Conservation (phyloP, 2,797 vertebrate genomes). For the Gastrophryne carolinensis region DNA sequence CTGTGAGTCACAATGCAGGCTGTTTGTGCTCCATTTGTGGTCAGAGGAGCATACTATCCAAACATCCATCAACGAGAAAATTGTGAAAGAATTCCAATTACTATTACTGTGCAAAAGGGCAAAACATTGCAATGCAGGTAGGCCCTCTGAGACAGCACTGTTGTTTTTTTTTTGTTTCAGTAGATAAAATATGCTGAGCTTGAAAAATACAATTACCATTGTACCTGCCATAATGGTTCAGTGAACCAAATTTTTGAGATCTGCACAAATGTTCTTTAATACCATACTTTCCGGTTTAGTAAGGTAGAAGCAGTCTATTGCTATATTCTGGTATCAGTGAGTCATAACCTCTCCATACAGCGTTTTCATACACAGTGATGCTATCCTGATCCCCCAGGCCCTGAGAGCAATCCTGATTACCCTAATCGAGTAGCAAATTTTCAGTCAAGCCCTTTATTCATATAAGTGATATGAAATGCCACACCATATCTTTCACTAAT, state of each 20-base stretch:
- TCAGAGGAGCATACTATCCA: conserved; percentile 48
- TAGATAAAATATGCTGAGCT: conserved; percentile 15
- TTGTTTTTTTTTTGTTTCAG: conserved; percentile 10
- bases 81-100: conserved; percentile 61
- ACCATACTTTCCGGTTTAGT: too few relatives aligned
- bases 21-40: conserved; percentile 68
- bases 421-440: too few relatives aligned
- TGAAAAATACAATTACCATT: conserved; percentile 10
- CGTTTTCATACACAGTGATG: too few relatives aligned
- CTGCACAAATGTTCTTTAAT: too few relatives aligned
- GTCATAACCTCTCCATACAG: too few relatives aligned
- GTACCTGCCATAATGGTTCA: conserved; percentile 12
- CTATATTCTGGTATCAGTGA: too few relatives aligned
- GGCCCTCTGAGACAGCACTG: neutral
- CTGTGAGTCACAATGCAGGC: conserved; percentile 65
- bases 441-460: too few relatives aligned
- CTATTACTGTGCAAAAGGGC: conserved; percentile 55
- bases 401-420: too few relatives aligned
- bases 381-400: too few relatives aligned
- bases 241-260: neutral
- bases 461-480: too few relatives aligned
- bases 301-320: too few relatives aligned
- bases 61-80: conserved; percentile 52
- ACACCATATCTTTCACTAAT: too few relatives aligned
- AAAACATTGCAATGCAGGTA: conserved; percentile 43